Conservation (phyloP, 2,888 invertebrate species). For the Alsophila aescularia region DNA sequence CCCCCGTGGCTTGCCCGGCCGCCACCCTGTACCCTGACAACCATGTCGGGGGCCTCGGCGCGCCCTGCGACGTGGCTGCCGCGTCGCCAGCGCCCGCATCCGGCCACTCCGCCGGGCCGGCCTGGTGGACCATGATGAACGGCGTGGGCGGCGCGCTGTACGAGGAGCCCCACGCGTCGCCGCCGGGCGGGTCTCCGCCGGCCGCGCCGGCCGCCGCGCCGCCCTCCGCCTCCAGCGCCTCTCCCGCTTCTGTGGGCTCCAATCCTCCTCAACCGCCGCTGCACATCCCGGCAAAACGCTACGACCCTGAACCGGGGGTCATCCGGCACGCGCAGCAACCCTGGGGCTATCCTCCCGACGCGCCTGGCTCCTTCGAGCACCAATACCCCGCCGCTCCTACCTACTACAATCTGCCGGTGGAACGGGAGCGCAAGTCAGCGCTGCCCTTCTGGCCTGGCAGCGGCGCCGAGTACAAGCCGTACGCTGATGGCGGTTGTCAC, state of each 20-base stretch:
- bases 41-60: conserved; percentile 87
- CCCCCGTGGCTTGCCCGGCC: conserved; percentile 92
- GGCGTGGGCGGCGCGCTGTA: conserved; percentile 90
- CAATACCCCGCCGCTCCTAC: conserved; percentile 88
- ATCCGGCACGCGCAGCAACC: conserved; percentile 91
- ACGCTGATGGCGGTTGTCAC: conserved; percentile 85
- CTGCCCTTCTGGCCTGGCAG: conserved; percentile 89
- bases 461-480: conserved; percentile 86
- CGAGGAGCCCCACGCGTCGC: conserved; percentile 88
- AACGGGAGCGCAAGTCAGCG: conserved; percentile 86
- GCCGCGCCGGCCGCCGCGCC: conserved; percentile 89
- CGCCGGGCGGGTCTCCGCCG: conserved; percentile 85
- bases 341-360: conserved; percentile 90
- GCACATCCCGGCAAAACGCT: conserved; percentile 95
- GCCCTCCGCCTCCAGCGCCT: conserved; percentile 81
- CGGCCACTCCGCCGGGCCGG: conserved; percentile 93
- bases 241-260: conserved; percentile 86
- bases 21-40: conserved; percentile 93
- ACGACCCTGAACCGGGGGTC: conserved; percentile 87
- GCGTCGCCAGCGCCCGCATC: conserved; percentile 91
- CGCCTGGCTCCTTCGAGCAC: conserved; percentile 87
- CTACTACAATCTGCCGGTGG: conserved; percentile 90
- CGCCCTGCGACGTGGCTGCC: conserved; percentile 88
- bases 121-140: conserved; percentile 94
- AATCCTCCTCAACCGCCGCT: conserved; percentile 91